Evolutionary conservation across 2,113 vertebrate species (phyloP).

Genomic region (Chrysemys picta): DNA sequence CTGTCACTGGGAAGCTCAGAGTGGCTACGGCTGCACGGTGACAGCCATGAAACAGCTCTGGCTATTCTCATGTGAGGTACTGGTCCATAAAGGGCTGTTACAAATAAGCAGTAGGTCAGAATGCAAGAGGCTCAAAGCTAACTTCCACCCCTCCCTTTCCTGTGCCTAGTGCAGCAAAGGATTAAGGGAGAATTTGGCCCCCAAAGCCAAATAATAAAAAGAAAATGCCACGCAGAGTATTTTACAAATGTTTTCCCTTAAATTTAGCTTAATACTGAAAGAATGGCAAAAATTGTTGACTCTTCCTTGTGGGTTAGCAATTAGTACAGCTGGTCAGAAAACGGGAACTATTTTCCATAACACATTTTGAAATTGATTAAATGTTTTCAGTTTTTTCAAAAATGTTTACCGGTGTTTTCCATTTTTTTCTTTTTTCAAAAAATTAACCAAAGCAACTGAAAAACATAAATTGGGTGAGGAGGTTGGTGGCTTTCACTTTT

Average conservation of each 20-base stretch:
- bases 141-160: background rate
- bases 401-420: background rate
- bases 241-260: slow-evolving; percentile 27
- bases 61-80: background rate
- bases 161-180: background rate
- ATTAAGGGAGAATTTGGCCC: slow-evolving; percentile 19
- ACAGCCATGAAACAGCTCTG: background rate
- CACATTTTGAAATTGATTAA: background rate
- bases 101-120: background rate
- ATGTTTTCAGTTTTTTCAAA: background rate
- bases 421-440: background rate
- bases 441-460: background rate
- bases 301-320: slow-evolving; percentile 3
- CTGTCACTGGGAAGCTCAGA: background rate
- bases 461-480: background rate
- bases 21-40: background rate
- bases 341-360: background rate
- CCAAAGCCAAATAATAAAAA: accelerated
- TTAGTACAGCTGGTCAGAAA: background rate
- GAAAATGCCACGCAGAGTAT: background rate
- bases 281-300: background rate
- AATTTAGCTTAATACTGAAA: background rate
- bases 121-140: background rate
- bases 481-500: background rate
- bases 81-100: background rate